A percentile compares a stretch with the other conserved stretches of the same genome.
Evolutionary conservation across 2,888 invertebrate species (phyloP).

Genomic region (Lasioglossum figueresi): DNA sequence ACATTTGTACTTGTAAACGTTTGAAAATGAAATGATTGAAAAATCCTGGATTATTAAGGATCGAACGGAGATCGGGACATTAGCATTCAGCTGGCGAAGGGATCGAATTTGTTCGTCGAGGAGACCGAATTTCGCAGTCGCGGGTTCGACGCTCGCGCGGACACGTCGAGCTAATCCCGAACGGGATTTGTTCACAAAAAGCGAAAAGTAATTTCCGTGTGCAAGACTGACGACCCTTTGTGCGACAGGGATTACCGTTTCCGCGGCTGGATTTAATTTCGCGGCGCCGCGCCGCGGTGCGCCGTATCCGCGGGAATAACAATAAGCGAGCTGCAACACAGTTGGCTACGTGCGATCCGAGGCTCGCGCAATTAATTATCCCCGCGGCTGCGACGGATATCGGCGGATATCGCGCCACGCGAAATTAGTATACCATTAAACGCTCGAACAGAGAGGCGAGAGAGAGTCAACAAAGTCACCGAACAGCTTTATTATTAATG

Average conservation of each 20-base stretch:
- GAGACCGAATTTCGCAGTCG: not conserved
- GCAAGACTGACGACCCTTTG: constrained; percentile 30
- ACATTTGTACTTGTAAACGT: not conserved
- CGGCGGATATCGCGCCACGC: not conserved
- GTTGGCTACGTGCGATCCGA: not conserved
- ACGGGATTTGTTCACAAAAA: constrained; percentile 23
- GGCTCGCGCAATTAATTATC: constrained; percentile 30
- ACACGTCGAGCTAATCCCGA: not conserved
- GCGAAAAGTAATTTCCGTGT: constrained; percentile 40
- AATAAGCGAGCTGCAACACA: constrained; percentile 27
- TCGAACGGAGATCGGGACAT: not conserved
- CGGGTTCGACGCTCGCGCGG: not conserved
- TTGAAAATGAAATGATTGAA: too few species aligned
- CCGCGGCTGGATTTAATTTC: constrained; percentile 50
- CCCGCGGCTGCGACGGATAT: not conserved
- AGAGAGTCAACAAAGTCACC: not conserved
- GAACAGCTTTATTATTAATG: not conserved
- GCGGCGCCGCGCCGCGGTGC: not conserved
- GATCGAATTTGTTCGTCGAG: constrained; percentile 1
- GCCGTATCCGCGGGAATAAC: constrained; percentile 46
- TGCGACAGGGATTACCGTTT: constrained; percentile 36
- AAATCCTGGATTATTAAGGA: not conserved
- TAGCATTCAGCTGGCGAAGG: not conserved
- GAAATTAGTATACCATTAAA: constrained; percentile 17
- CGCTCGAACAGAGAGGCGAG: not conserved